Base-by-base conservation (phyloP, 2,888 invertebrate genomes). In the Sphaerophoria taeniata region DNA sequence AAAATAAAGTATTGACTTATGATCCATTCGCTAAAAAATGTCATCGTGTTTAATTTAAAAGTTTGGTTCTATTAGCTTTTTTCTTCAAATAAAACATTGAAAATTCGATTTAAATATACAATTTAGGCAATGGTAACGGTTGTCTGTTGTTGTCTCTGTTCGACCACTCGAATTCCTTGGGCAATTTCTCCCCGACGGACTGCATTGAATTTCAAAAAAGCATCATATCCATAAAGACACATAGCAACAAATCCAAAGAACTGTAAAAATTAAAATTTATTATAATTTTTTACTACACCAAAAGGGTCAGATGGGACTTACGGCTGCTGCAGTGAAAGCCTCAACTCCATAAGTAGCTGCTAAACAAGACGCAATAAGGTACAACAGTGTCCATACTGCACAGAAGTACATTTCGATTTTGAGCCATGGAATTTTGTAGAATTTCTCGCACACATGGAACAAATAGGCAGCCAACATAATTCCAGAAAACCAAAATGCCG, bases 221-320 rank as follows among this genome's bases (percentile, higher is more conserved):
- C 95, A 91, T 98, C 98, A 87, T 94, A 94, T 0, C 94, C 96
- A 92, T 97, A 98, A 43, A 94, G 94, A 33, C 95, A 91, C 95
- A 96, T 97, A 16, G 95, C 95, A 88, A 94, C 94, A 92, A 96
- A 97, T 24, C 97, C 97, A 92, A 98, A 98, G 92, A 97, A 96
- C 97, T 97, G 92, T 75, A 74, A 84, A 47, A 5, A 24, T 24
- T 24, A 24, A 55, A 7, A 12, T 47, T 61, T 24, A 60, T 70
- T 5, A 58, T 11, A 16, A 34, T 43, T 36, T 16, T 31, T 34
- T 7, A 36, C 36, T 6, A 36, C 5, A 43, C 9, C 12, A 43
- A 43, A 43, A 11, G 43, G 43, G 12, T 6, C 9, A 9, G 11
- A 7, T 0, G 9, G 2, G 11, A 93, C 95, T 95, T 92, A 97